phyloP scores from a whole-genome alignment of 2,888 invertebrate species.

The Rhopalosiphum nymphaeae region DNA sequence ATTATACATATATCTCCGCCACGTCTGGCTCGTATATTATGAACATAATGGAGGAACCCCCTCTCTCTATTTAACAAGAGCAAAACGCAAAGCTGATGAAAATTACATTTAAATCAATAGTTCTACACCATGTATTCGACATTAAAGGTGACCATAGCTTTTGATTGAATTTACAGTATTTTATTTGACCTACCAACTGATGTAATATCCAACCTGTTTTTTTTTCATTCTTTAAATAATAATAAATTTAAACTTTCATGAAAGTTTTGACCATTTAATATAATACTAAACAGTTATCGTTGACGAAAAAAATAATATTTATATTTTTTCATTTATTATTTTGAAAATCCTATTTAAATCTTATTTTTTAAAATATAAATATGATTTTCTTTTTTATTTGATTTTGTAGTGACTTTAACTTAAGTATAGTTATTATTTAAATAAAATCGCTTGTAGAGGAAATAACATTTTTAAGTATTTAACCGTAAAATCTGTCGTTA shows the following conservation, averaged over 20 bases:
- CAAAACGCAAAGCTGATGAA: slow-evolving; percentile 1
- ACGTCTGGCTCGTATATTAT: slow-evolving; percentile 28
- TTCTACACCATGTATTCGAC: not conserved
- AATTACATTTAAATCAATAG: slow-evolving; percentile 49
- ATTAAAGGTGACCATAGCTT: slow-evolving; percentile 9
- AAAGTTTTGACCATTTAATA: not conserved
- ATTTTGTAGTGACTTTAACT: not conserved
- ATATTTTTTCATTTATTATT: not conserved
- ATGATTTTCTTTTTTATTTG: not conserved
- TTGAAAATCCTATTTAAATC: not conserved
- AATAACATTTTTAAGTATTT: not conserved
- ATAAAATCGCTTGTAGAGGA: not conserved
- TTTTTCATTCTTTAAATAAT: not conserved
- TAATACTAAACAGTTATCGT: not conserved
- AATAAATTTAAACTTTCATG: not conserved
- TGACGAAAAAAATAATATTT: not conserved
- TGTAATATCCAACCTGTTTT: not conserved
- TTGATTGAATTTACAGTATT: not conserved
- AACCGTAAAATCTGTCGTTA: not conserved
- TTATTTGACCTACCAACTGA: not conserved
- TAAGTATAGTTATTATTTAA: not conserved
- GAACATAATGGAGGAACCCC: not conserved
- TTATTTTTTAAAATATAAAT: not conserved
- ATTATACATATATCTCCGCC: not conserved
- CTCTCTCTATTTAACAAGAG: not conserved